Evolutionary conservation across 2,113 vertebrate genomes (phyloP).

Genomic region (Lophochroa leadbeateri): DNA sequence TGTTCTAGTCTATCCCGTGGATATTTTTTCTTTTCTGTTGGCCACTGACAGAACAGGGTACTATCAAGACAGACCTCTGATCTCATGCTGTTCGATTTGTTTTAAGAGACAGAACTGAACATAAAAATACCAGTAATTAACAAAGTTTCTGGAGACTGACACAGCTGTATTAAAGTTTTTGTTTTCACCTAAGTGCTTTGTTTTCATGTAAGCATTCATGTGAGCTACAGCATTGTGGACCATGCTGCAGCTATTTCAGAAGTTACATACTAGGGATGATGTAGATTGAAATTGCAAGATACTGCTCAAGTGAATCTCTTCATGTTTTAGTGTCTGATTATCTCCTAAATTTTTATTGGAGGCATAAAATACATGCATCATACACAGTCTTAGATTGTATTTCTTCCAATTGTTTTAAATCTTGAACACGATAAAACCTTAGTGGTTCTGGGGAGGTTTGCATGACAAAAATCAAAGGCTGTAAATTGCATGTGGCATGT

Average conservation of each 20-base stretch:
- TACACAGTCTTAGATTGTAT: background rate
- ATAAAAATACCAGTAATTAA: background rate
- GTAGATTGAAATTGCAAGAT: background rate
- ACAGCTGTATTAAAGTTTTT: background rate
- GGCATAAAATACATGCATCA: background rate
- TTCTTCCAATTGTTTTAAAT: background rate
- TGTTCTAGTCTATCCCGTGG: background rate
- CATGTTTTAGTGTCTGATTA: background rate
- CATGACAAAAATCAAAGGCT: background rate
- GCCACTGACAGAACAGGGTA: background rate
- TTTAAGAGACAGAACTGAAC: background rate
- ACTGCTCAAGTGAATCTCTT: background rate
- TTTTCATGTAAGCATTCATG: background rate
- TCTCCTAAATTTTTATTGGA: background rate
- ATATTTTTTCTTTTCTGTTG: background rate
- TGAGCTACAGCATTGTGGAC: background rate
- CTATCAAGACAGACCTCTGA: background rate
- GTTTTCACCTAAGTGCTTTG: background rate
- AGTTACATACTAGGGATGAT: background rate
- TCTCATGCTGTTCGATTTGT: background rate
- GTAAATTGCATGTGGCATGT: background rate
- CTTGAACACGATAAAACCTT: background rate
- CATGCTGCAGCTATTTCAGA: background rate
- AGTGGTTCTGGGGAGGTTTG: background rate
- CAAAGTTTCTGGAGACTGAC: background rate